Percentiles rank a stretch among this genome's conserved stretches.
phyloP scores from a whole-genome alignment of 2,888 invertebrate species.

The Mythimna vitellina region DNA sequence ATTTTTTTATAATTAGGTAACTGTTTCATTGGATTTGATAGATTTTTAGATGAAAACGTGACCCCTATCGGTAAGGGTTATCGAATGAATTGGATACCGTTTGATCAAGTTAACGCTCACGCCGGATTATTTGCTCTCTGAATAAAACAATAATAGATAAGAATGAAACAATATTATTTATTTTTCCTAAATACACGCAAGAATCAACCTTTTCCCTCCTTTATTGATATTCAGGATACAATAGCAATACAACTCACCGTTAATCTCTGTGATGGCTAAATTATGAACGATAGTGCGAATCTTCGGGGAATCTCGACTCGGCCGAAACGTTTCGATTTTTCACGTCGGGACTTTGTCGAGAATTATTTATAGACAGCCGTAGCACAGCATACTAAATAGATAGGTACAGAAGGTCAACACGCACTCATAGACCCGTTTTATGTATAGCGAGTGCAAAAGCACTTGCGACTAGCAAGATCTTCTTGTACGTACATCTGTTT shows the following conservation, averaged over 20 bases:
- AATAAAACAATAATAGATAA: not conserved
- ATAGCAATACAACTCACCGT: slow-evolving; percentile 23
- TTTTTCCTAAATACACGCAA: not conserved
- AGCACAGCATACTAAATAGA: not conserved
- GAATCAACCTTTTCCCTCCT: slow-evolving; percentile 19
- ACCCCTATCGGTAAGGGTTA: not conserved
- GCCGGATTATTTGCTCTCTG: not conserved
- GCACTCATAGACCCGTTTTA: not conserved
- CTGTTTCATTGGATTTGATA: not conserved
- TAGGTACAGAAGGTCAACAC: slow-evolving; percentile 9
- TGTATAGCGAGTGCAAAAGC: not conserved
- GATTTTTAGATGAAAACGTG: not conserved
- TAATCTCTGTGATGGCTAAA: slow-evolving; percentile 59
- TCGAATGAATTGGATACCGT: not conserved
- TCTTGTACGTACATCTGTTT: not conserved
- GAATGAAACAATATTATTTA: not conserved
- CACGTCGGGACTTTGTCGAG: slow-evolving; percentile 61
- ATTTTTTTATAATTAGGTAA: not conserved
- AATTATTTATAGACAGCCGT: slow-evolving; percentile 69
- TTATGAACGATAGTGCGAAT: slow-evolving; percentile 61
- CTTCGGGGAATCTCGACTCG: slow-evolving; percentile 47
- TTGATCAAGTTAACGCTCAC: not conserved
- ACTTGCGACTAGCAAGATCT: not conserved
- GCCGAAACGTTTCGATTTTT: slow-evolving; percentile 67
- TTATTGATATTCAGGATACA: slow-evolving; percentile 26